Percentiles rank a stretch among this genome's conserved stretches.
These are phyloP conservation scores for Conistra vaccinii DNA, from an alignment of 2,888 invertebrate species.

Conservation along the genomic window DNA sequence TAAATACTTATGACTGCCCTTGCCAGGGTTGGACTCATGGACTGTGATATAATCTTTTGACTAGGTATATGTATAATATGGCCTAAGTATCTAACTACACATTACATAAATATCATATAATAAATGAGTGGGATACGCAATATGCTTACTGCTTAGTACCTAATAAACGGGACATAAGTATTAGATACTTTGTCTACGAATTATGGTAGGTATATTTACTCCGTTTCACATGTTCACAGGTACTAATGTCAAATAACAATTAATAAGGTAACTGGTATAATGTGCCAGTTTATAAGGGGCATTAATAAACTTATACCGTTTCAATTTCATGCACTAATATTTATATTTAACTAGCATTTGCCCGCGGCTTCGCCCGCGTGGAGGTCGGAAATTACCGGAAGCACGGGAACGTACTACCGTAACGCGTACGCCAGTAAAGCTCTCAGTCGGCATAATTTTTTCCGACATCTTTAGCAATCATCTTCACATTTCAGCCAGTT, in stretches of 20 bases:
- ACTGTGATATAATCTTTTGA: constrained; percentile 9
- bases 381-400: too few species aligned
- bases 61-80: not conserved
- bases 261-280: not conserved
- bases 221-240: constrained; percentile 7
- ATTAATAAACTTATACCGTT: not conserved
- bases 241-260: constrained; percentile 10
- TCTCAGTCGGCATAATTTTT: too few species aligned
- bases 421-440: too few species aligned
- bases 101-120: not conserved
- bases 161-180: constrained; percentile 12
- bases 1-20: not conserved
- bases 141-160: not conserved
- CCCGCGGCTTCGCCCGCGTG: too few species aligned
- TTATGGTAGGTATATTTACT: not conserved
- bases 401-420: too few species aligned
- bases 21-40: constrained; percentile 1
- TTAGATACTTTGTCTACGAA: not conserved
- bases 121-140: constrained; percentile 1
- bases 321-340: not conserved
- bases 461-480: too few species aligned
- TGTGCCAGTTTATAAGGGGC: not conserved
- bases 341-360: too few species aligned
- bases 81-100: not conserved
- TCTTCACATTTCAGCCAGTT: too few species aligned